These are phyloP conservation scores for Drosophila ercepeae DNA, from an alignment of 1,140 invertebrate genomes.

Conservation along the genomic window DNA sequence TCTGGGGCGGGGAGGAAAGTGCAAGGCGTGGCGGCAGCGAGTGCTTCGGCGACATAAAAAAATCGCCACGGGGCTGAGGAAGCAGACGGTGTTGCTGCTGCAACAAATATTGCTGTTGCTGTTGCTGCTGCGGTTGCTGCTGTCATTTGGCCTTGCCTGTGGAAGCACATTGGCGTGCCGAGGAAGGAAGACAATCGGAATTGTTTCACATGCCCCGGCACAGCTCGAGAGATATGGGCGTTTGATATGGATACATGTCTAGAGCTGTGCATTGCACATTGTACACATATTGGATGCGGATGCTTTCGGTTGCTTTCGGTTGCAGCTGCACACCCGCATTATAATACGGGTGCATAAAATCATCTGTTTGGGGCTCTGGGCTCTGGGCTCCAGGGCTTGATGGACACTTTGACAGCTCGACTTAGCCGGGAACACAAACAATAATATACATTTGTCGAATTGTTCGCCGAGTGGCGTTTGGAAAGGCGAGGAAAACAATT, in stretches of 20 bases:
- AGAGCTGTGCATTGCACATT: slow-evolving; percentile 4
- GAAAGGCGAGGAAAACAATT: slow-evolving; percentile 26
- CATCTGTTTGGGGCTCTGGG: slow-evolving; percentile 23
- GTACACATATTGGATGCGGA: slow-evolving; percentile 36
- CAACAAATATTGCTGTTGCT: slow-evolving; percentile 24
- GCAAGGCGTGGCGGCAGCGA: slow-evolving; percentile 49
- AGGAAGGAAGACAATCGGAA: slow-evolving; percentile 55
- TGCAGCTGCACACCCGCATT: slow-evolving; percentile 42
- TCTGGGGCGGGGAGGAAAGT: slow-evolving; percentile 46
- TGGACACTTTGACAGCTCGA: slow-evolving; percentile 55
- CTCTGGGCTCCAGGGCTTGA: slow-evolving; percentile 16
- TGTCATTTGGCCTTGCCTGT: slow-evolving; percentile 58
- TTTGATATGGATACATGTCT: slow-evolving; percentile 45
- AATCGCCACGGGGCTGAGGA: slow-evolving; percentile 4
- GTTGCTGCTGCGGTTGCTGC: neutral
- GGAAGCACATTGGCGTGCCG: slow-evolving; percentile 43
- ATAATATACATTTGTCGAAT: slow-evolving; percentile 44
- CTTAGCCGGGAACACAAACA: slow-evolving; percentile 36
- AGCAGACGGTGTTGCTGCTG: slow-evolving; percentile 32
- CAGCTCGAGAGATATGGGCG: slow-evolving; percentile 30
- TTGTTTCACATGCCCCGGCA: slow-evolving; percentile 54
- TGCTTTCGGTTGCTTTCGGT: slow-evolving; percentile 32
- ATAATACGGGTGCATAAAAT: slow-evolving; percentile 20
- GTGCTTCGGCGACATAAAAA: slow-evolving; percentile 7
- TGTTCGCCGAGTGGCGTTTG: slow-evolving; percentile 33